Percentiles rank a stretch among this genome's conserved stretches.
phyloP scores from a whole-genome alignment of 2,888 invertebrate species.

The Hypomecis punctinalis region DNA sequence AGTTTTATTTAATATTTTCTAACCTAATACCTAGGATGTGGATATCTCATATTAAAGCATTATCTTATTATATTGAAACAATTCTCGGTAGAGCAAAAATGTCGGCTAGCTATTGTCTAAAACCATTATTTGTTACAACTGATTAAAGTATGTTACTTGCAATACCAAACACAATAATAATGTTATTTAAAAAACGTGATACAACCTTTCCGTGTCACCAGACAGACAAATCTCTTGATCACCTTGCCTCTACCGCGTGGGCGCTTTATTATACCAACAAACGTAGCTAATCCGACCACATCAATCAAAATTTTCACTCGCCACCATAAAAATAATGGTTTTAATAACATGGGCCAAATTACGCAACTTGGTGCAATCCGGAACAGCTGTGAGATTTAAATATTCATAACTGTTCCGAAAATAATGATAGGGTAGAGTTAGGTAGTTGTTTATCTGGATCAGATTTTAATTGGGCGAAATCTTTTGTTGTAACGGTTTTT shows the following conservation, averaged over 20 bases:
- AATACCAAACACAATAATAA: no score
- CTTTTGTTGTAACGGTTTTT: neutral
- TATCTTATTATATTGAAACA: no score
- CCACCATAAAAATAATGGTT: slow-evolving; percentile 19
- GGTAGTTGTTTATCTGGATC: slow-evolving; percentile 22
- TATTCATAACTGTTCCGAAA: slow-evolving; percentile 27
- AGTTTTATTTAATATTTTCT: no score
- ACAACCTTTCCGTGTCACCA: neutral
- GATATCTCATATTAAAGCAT: no score
- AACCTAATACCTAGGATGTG: no score
- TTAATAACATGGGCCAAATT: slow-evolving; percentile 16
- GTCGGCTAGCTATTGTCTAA: neutral
- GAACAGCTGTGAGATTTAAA: slow-evolving; percentile 18
- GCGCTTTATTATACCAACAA: slow-evolving; percentile 6
- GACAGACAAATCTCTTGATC: neutral
- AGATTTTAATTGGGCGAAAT: slow-evolving; percentile 9
- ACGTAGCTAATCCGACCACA: slow-evolving; percentile 13
- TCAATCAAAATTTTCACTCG: slow-evolving; percentile 30
- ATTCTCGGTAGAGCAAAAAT: neutral
- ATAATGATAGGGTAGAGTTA: slow-evolving; percentile 22
- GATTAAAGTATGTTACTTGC: no score
- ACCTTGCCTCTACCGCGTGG: slow-evolving; percentile 10
- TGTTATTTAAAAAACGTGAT: no score
- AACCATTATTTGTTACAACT: no score
- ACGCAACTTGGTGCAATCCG: slow-evolving; percentile 25